These are phyloP conservation scores for Atherinosoma microstoma DNA, from an alignment of 2,797 vertebrate species.

Conservation along the genomic window DNA sequence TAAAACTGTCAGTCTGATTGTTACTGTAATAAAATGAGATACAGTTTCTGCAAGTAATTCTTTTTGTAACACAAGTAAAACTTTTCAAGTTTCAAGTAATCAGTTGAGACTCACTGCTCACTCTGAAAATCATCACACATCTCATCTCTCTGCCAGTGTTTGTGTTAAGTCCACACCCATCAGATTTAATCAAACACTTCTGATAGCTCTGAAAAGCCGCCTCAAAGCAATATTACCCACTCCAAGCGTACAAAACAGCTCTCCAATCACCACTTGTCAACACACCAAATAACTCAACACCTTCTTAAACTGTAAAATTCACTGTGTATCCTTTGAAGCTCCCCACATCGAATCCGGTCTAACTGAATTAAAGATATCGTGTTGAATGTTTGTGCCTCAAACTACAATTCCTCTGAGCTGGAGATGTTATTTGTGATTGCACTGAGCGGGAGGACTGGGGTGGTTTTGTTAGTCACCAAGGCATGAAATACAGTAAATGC, in stretches of 20 bases:
- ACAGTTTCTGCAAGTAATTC: background rate
- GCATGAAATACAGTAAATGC: slow-evolving; percentile 29
- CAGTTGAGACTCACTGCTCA: slow-evolving; percentile 17
- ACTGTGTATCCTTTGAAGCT: slow-evolving; percentile 8
- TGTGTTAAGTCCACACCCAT: slow-evolving; percentile 29
- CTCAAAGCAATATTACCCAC: slow-evolving; percentile 45
- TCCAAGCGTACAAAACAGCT: slow-evolving; percentile 41
- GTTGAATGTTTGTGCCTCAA: slow-evolving; percentile 49
- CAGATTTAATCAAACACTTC: slow-evolving; percentile 55
- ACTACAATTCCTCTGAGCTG: slow-evolving; percentile 28
- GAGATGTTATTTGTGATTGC: slow-evolving; percentile 42
- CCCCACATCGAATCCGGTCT: slow-evolving; percentile 23
- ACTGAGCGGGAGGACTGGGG: slow-evolving; percentile 18
- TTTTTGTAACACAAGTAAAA: slow-evolving; percentile 13
- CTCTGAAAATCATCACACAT: slow-evolving; percentile 12
- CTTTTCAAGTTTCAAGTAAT: slow-evolving; percentile 14
- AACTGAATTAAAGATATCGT: slow-evolving; percentile 52
- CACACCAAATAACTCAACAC: slow-evolving; percentile 39
- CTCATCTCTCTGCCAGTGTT: slow-evolving; percentile 25
- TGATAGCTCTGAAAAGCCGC: slow-evolving; percentile 37
- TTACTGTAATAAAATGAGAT: background rate
- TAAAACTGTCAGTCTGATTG: background rate
- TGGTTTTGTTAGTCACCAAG: slow-evolving; percentile 30
- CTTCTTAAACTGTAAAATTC: slow-evolving; percentile 24
- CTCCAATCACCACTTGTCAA: slow-evolving; percentile 55